Percentiles rank a stretch among this genome's conserved stretches.
Conservation (phyloP, 1,140 invertebrate species). For the Scaptodrosophila lebanonensis region DNA sequence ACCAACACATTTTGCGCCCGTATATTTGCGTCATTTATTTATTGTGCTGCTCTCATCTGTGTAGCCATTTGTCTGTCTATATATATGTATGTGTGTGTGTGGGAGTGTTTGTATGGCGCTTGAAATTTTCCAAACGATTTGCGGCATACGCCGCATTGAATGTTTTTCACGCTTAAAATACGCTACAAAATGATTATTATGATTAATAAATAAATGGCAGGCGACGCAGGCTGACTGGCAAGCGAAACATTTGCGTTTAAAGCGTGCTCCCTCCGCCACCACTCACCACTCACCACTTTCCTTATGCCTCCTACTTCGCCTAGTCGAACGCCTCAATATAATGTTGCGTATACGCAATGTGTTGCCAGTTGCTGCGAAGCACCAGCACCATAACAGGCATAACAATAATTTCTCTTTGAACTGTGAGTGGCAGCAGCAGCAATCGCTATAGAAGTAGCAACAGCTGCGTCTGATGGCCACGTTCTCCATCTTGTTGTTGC, state of each 20-base stretch:
- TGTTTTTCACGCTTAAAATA: slow-evolving; percentile 70
- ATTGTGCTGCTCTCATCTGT: slow-evolving; percentile 47
- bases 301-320: slow-evolving; percentile 33
- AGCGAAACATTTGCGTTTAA: too few relatives aligned
- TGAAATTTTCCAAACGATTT: slow-evolving; percentile 73
- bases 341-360: slow-evolving; percentile 64
- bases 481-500: slow-evolving; percentile 30
- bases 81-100: not conserved
- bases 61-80: slow-evolving; percentile 19
- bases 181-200: slow-evolving; percentile 70
- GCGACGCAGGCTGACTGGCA: not conserved
- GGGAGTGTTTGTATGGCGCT: slow-evolving; percentile 44
- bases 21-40: slow-evolving; percentile 44
- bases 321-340: slow-evolving; percentile 32
- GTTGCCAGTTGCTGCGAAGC: slow-evolving; percentile 48
- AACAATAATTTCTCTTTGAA: slow-evolving; percentile 39
- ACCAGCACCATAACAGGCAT: slow-evolving; percentile 19
- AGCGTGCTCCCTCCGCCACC: too few relatives aligned
- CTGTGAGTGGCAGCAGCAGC: slow-evolving; percentile 1
- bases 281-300: slow-evolving; percentile 54
- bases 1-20: slow-evolving; percentile 40
- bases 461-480: slow-evolving; percentile 62
- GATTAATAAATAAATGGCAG: slow-evolving; percentile 71
- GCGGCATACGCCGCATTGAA: slow-evolving; percentile 71
- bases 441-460: not conserved